phyloP scores from a whole-genome alignment of 2,888 invertebrate species.

The Myopa testacea region DNA sequence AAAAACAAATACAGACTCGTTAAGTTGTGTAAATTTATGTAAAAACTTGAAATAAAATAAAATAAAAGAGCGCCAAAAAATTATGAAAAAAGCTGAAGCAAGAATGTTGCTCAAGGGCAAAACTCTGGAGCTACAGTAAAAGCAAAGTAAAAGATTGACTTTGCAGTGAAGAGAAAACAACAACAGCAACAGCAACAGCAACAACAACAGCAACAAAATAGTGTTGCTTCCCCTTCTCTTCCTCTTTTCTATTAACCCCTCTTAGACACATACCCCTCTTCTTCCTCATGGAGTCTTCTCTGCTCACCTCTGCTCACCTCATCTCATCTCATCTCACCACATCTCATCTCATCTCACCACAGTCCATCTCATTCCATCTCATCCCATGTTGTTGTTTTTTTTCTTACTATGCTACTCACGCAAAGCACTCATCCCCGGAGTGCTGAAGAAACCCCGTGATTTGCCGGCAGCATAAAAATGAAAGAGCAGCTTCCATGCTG shows the following conservation, averaged over 20 bases:
- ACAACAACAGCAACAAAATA: too few species aligned
- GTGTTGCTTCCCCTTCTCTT: too few species aligned
- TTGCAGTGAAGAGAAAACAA: background rate
- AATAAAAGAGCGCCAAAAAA: background rate
- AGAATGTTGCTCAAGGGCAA: slow-evolving; percentile 15
- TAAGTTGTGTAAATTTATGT: slow-evolving; percentile 33
- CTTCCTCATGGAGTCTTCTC: too few species aligned
- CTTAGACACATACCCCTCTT: too few species aligned
- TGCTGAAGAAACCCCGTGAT: slow-evolving; percentile 16
- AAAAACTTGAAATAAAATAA: slow-evolving; percentile 1
- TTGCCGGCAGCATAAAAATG: slow-evolving; percentile 20
- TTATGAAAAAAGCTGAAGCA: background rate
- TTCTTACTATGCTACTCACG: background rate
- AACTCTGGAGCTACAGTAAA: background rate
- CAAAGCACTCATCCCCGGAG: slow-evolving; percentile 1
- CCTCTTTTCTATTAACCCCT: too few species aligned
- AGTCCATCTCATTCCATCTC: background rate
- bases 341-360: too few species aligned
- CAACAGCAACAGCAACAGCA: too few species aligned
- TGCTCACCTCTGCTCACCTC: too few species aligned
- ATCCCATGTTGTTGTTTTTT: background rate
- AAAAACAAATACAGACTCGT: background rate
- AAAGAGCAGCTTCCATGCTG: slow-evolving; percentile 18
- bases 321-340: too few species aligned
- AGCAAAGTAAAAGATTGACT: background rate